Conservation (phyloP, 2,888 invertebrate species). For the Chloromyia formosa region DNA sequence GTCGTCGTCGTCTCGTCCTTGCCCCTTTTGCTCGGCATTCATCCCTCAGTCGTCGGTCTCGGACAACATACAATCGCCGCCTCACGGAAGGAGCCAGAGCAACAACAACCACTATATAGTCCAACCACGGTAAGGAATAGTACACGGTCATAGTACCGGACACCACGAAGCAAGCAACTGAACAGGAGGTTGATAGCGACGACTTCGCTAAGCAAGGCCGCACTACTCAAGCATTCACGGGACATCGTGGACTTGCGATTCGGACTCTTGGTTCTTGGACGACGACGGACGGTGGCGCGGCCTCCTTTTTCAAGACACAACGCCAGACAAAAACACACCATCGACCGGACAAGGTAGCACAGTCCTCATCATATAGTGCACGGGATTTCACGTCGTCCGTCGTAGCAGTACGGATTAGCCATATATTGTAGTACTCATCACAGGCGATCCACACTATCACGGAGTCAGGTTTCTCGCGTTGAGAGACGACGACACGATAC, state of each 20-base stretch:
- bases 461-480: no score
- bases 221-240: constrained; percentile 37
- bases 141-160: constrained; percentile 21
- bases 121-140: constrained; percentile 2
- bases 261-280: neutral
- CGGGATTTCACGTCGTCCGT: constrained; percentile 26
- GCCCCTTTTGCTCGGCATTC: constrained; percentile 29
- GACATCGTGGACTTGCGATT: constrained; percentile 14
- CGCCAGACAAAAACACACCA: constrained; percentile 36
- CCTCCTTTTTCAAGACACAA: constrained; percentile 15
- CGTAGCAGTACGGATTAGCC: no score
- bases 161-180: neutral
- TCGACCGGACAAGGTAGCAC: neutral
- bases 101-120: constrained; percentile 5
- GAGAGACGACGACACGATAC: no score
- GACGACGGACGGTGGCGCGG: constrained; percentile 20
- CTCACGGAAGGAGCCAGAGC: constrained; percentile 21
- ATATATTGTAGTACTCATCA: no score
- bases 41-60: constrained; percentile 9
- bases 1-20: constrained; percentile 29
- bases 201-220: constrained; percentile 22
- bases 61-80: constrained; percentile 23
- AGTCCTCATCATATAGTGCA: neutral
- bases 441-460: no score
- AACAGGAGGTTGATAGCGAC: constrained; percentile 20